Percentiles rank a stretch among this genome's conserved stretches.
Evolutionary conservation across 2,888 invertebrate species (phyloP).

Genomic region (Epirrhoe alternata): DNA sequence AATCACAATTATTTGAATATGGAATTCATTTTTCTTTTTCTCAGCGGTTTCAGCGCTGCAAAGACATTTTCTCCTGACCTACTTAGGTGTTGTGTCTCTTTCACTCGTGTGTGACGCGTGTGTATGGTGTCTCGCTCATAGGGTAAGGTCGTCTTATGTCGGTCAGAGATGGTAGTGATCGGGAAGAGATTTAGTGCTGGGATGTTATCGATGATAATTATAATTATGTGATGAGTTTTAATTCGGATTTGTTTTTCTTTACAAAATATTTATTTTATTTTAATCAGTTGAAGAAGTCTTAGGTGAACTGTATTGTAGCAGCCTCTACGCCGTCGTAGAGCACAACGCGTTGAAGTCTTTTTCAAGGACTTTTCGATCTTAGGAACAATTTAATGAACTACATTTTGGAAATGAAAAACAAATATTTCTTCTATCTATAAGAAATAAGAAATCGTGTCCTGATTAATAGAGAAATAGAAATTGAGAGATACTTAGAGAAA

Average conservation of each 20-base stretch:
- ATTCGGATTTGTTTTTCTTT: neutral
- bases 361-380: neutral
- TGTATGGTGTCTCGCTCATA: slow-evolving; percentile 58
- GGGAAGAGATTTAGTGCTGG: slow-evolving; percentile 66
- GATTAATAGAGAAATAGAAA: too few species aligned
- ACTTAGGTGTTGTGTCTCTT: slow-evolving; percentile 64
- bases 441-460: too few species aligned
- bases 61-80: slow-evolving; percentile 78
- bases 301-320: neutral
- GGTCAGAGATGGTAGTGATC: slow-evolving; percentile 76
- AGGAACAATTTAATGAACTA: too few species aligned
- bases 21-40: slow-evolving; percentile 52
- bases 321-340: neutral
- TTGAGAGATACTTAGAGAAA: too few species aligned
- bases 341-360: neutral
- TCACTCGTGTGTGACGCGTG: slow-evolving; percentile 41
- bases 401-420: too few species aligned
- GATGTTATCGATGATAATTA: slow-evolving; percentile 21
- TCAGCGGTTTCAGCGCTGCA: slow-evolving; percentile 73
- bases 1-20: slow-evolving; percentile 1
- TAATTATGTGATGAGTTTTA: neutral
- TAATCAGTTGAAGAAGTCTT: too few species aligned
- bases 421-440: too few species aligned
- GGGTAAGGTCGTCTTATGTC: slow-evolving; percentile 79
- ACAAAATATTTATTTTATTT: too few species aligned